Evolutionary conservation across 2,888 invertebrate genomes (phyloP), one percentile per base, ranked within the genome.

Genomic region (Andrena flavipes): DNA sequence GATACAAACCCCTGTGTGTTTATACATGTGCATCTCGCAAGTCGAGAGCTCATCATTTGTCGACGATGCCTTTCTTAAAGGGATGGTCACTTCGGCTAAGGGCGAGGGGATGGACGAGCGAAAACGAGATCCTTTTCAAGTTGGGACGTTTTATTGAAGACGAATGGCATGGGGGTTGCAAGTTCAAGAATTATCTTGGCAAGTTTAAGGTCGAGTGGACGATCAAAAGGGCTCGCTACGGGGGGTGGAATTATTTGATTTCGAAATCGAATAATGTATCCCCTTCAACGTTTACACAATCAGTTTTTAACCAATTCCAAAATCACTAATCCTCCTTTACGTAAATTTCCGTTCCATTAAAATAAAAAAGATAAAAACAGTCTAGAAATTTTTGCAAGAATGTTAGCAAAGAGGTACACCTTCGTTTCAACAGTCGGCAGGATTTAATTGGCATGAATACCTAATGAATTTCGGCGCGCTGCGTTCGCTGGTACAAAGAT

Each of bases 361-460:
- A 16, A 16, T 16, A 4, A 42, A 33, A 8, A 8, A 10, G 20
- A 54, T 2, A 59, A 20, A 42, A 20, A 20, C 16, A 23, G 42
- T 1, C 30, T 26, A 60, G 42, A 10, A 76, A 49, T n/a, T 48
- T 67, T 56, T 49, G 29, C 35, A 26, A 33, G 30, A 68, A 33
- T 49, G 70, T 29, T 8, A 16, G 23, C 13, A 62, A 26, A 49
- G 6, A 42, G 13, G 59, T 42, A 54, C 29, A 64, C 23, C 54
- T 26, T 23, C 13, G 68, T 82, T 63, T 76, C 78, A 74, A 80
- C 76, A 80, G 63, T 48, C 76, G 63, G 54, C 23, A 75, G 48
- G 82, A 74, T 77, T 83, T 93, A 92, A 93, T 93, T 92, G 92
- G 86, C 87, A 90, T 88, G 92, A 91, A 92, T 91, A 42, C 42